Percentiles rank a stretch among this genome's conserved stretches.
Conservation (phyloP, 2,113 vertebrate species). For the Rattus rattus region DNA sequence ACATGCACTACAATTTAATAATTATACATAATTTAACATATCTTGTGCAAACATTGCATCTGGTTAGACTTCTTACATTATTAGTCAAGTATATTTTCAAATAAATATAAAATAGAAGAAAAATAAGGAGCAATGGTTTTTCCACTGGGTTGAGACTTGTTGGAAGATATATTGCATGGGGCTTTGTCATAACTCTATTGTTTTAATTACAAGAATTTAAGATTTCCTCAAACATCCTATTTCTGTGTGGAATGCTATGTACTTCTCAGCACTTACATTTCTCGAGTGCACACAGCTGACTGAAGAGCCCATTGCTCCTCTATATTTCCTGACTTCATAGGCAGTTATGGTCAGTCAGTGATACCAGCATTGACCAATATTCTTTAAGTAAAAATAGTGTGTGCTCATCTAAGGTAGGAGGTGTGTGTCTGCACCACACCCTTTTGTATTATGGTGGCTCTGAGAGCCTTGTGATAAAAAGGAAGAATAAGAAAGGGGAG, state of each 20-base stretch:
- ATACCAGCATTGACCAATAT: neutral
- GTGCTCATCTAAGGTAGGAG: neutral
- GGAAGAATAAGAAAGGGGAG: no score
- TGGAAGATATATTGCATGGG: neutral
- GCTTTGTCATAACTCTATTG: neutral
- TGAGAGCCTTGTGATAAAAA: neutral
- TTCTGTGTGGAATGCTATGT: neutral
- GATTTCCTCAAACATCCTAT: neutral
- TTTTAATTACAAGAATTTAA: neutral
- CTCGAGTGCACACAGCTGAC: neutral
- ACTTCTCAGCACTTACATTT: neutral
- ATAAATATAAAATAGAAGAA: neutral
- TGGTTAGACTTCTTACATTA: neutral
- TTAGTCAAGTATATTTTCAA: neutral
- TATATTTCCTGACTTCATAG: neutral
- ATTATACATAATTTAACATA: neutral
- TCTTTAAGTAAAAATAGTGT: neutral
- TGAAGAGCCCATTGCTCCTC: neutral
- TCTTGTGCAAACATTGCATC: neutral
- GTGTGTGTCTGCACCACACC: rapidly evolving
- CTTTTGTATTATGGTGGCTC: neutral
- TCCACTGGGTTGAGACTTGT: neutral
- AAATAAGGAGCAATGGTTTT: neutral
- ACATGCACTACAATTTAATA: neutral
- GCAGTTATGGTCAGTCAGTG: neutral